Percentiles rank a stretch among this genome's conserved stretches.
Evolutionary conservation across 2,113 vertebrate species (phyloP).

Genomic region (Cyprinodon variegatus): DNA sequence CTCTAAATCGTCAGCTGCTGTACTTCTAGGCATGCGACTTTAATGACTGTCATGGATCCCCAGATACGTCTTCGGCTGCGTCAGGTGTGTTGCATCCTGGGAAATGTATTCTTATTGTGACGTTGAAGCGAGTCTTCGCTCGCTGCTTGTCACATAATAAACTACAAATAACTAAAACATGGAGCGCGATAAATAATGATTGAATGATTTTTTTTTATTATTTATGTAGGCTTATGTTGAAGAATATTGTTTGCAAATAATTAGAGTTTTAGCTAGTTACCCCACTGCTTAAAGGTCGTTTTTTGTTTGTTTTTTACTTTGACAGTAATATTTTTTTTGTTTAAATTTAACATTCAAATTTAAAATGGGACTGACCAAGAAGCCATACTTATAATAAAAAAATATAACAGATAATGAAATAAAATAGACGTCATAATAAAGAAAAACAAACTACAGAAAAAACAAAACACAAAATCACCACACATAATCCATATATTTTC

Average conservation of each 20-base stretch:
- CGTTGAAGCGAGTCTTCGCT: not conserved
- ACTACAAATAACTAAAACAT: not conserved
- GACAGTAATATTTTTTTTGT: too few relatives aligned
- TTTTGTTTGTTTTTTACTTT: not conserved
- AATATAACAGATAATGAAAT: too few relatives aligned
- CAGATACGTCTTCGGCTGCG: conserved; percentile 26
- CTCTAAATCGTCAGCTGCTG: conserved; percentile 35
- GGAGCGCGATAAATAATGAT: not conserved
- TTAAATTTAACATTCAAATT: too few relatives aligned
- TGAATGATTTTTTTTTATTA: not conserved
- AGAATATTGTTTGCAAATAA: not conserved
- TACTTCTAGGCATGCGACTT: conserved; percentile 31
- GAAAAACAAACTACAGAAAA: too few relatives aligned
- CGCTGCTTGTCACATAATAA: not conserved
- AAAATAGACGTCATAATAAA: too few relatives aligned
- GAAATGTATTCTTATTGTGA: conserved; percentile 50
- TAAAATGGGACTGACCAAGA: too few relatives aligned
- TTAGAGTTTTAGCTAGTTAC: not conserved
- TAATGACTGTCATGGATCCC: conserved; percentile 59
- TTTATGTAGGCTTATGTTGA: not conserved
- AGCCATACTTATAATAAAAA: too few relatives aligned
- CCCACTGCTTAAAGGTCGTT: not conserved
- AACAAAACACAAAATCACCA: too few relatives aligned
- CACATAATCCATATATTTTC: too few relatives aligned
- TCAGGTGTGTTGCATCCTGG: conserved; percentile 55